Base-by-base conservation (phyloP, 2,888 invertebrate genomes). In the Leptothorax acervorum region DNA sequence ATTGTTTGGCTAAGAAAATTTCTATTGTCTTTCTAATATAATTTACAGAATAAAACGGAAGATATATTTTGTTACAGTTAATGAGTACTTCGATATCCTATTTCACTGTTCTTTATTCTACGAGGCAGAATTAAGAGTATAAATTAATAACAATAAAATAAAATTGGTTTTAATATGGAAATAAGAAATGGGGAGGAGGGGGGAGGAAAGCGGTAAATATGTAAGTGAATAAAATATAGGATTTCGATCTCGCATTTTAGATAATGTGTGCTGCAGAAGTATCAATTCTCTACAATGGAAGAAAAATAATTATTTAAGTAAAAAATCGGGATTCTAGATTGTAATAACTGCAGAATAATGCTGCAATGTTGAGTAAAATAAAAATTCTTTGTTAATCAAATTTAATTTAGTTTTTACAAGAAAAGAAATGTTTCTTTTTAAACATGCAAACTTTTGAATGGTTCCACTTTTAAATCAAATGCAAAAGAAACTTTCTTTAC, bases 151-250 rank as follows among this genome's bases (percentile, higher is more conserved):
- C 12, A 2, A 55, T 45, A 39, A 73, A 12, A 42, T 73, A 28
- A 73, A 35, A 35, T 35, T 42, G 2, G 9, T 42, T 42, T 9
- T 1, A 42, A 42, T 42, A 8, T 2, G 1, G 42, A 42, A 42
- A 1, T 8, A 1, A 9, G 9, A 42, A 42, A 42, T 9, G 9
- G 15, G 0, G 15, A 12, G 9, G 0, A 0, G 0, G 23, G 0
- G n/a, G 23, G 23, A 23, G 23, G 23, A 23, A 23, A 23, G 0
- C 23, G 2, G 18, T 51, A 6, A 23, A 65, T 12, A 42, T 12
- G 2, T 12, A 42, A 42, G n/a, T 42, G 18, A 18, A 0, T 42
- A 6, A 23, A 12, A 42, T 2, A 39, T 12, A 11, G n/a, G 0
- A 42, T 42, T 8, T 1, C 9, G 0, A 63, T 42, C 23, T 65